phyloP scores from a whole-genome alignment of 2,113 vertebrate genomes.

The Rhabdomys dilectus region DNA sequence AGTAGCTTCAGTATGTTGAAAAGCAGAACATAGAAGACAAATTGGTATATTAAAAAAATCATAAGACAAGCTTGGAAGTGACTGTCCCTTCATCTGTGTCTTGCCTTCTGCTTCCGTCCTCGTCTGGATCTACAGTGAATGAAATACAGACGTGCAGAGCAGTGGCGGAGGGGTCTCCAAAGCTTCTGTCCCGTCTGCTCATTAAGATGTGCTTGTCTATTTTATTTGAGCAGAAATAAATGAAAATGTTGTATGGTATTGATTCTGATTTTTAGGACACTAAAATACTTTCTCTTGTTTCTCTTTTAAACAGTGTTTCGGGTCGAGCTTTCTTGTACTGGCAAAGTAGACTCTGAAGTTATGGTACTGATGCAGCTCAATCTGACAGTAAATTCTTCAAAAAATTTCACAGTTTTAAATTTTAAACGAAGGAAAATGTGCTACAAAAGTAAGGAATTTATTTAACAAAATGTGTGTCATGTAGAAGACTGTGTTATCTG shows the following conservation, averaged over 20 bases:
- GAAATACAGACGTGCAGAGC: slow-evolving; percentile 3
- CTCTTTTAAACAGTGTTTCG: slow-evolving; percentile 91
- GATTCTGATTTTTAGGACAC: slow-evolving; percentile 56
- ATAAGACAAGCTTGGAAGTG: slow-evolving; percentile 17
- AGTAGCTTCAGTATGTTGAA: not conserved
- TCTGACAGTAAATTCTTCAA: slow-evolving; percentile 92
- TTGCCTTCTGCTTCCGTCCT: slow-evolving; percentile 4
- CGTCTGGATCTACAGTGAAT: not conserved
- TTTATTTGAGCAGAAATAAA: slow-evolving; percentile 38
- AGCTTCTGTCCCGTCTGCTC: slow-evolving; percentile 22
- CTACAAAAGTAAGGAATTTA: slow-evolving; percentile 93
- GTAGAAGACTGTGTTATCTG: slow-evolving; percentile 35
- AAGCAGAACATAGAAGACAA: not conserved
- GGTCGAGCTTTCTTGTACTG: slow-evolving; percentile 96
- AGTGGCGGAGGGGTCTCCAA: not conserved
- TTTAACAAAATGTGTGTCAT: slow-evolving; percentile 49
- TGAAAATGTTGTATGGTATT: slow-evolving; percentile 36
- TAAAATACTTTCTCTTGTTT: slow-evolving; percentile 43
- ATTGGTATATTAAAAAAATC: not conserved
- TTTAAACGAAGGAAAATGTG: slow-evolving; percentile 99
- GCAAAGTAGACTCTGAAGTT: slow-evolving; percentile 95
- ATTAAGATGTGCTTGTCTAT: slow-evolving; percentile 30
- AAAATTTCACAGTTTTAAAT: slow-evolving; percentile 99
- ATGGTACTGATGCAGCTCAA: slow-evolving; percentile 97
- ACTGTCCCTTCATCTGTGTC: not conserved